Evolutionary conservation across 2,888 invertebrate genomes (phyloP).

Genomic region (Ferdinandea cuprea): DNA sequence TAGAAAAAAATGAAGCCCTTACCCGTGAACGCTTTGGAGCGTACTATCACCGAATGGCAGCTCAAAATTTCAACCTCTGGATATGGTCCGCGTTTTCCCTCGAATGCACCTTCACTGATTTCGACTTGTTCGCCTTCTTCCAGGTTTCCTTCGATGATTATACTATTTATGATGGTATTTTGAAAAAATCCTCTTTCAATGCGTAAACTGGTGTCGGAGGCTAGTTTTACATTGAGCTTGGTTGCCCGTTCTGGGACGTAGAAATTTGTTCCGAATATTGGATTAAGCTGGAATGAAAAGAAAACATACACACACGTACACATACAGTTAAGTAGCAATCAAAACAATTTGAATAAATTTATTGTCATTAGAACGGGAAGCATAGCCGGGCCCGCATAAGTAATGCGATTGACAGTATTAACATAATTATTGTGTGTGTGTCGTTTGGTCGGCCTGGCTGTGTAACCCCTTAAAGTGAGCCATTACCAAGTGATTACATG

Average conservation of each 20-base stretch:
- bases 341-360: slow-evolving; percentile 60
- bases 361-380: slow-evolving; percentile 39
- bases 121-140: slow-evolving; percentile 79
- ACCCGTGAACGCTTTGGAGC: slow-evolving; percentile 80
- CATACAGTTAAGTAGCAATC: slow-evolving; percentile 22
- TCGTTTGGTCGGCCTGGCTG: slow-evolving; percentile 35
- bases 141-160: slow-evolving; percentile 78
- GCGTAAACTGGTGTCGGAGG: slow-evolving; percentile 76
- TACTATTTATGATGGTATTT: slow-evolving; percentile 79
- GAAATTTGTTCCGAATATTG: slow-evolving; percentile 78
- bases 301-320: slow-evolving; percentile 23
- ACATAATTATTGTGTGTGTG: slow-evolving; percentile 64
- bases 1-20: too few relatives aligned
- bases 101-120: slow-evolving; percentile 79
- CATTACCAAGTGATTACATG: slow-evolving; percentile 63
- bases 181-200: slow-evolving; percentile 79
- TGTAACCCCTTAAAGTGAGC: slow-evolving; percentile 61
- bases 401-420: slow-evolving; percentile 52
- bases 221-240: slow-evolving; percentile 78
- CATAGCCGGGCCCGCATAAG: slow-evolving; percentile 55
- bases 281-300: slow-evolving; percentile 77
- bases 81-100: slow-evolving; percentile 79
- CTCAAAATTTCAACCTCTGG: slow-evolving; percentile 80
- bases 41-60: slow-evolving; percentile 79
- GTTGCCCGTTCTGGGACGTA: slow-evolving; percentile 77